Conservation (phyloP, 2,797 vertebrate genomes). For the Pachyuromys duprasi region DNA sequence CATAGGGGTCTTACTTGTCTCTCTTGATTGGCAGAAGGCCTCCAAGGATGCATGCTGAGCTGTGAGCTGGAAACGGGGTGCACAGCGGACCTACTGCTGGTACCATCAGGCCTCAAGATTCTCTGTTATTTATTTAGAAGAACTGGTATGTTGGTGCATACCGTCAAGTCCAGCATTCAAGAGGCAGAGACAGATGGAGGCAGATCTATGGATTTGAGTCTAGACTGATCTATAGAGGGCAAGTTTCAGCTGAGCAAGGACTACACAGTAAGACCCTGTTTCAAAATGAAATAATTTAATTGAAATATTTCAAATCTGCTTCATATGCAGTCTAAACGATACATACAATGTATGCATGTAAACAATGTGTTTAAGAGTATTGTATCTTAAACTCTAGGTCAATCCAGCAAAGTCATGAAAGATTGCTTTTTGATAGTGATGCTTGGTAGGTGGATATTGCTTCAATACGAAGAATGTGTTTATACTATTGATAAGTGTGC, state of each 20-base stretch:
- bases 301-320: slow-evolving; percentile 18
- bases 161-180: background rate
- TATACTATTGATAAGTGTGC: background rate
- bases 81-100: no score
- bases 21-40: no score
- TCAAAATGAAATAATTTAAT: background rate
- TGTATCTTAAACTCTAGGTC: slow-evolving; percentile 6
- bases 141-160: background rate
- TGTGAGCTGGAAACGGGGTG: no score
- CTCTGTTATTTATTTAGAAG: background rate
- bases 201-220: background rate
- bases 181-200: background rate
- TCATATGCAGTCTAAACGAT: background rate
- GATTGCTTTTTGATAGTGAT: background rate
- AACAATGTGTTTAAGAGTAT: background rate
- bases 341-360: slow-evolving; percentile 5
- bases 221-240: background rate
- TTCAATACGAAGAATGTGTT: slow-evolving; percentile 10
- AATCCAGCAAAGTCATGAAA: slow-evolving; percentile 32
- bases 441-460: slow-evolving; percentile 9
- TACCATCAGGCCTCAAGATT: slow-evolving; percentile 3
- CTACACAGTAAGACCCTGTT: background rate
- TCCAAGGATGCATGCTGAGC: no score
- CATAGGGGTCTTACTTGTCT: no score
- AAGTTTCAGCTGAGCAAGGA: background rate